Base-by-base conservation (phyloP, 1,140 invertebrate genomes). In the Dinoponera quadriceps region DNA sequence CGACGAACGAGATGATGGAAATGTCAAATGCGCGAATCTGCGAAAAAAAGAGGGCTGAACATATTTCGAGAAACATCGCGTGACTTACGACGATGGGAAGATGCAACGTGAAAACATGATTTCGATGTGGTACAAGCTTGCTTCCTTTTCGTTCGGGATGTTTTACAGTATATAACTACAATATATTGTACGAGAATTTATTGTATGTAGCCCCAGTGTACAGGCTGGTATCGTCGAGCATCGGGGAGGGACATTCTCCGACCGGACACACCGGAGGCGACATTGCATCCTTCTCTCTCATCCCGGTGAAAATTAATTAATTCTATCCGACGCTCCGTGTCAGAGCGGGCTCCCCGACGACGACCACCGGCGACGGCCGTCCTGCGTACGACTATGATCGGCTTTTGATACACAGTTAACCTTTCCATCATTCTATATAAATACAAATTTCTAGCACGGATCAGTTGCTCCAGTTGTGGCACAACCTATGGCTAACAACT, bases 401-500 rank as follows among this genome's bases (percentile, higher is more conserved):
- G 60, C 22, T 77, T 54, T 82, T 44, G 38, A 33, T 74, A 85
- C 83, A 68, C 59, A 85, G 57, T 88, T 88, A 88, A 85, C 62
- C 44, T 82, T 78, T 85, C 74, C 84, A 59, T 88, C 59, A 57
- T 75, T 83, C 83, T 83, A 85, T 89, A 88, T 80, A 80, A 80
- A 80, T 80, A 80, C 65, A 59, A 82, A 83, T 88, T 82, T 85
- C 60, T 84, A 86, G 22, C 85, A 89, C 65, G 83, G 29, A 63
- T 66, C 29, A 59, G 78, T 82, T 78, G 88, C 44, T 88, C 65
- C 82, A 55, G 55, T 29, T 57, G 68, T 85, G 85, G 82, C 87
- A 87, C 87, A 85, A 89, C 82, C 59, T 87, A 89, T 85, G 85
- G 88, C 87, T 89, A 85, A 86, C 72, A 85, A 84, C 62, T 73